phyloP scores from a whole-genome alignment of 1,140 invertebrate species.

The Meteorus sp. region DNA sequence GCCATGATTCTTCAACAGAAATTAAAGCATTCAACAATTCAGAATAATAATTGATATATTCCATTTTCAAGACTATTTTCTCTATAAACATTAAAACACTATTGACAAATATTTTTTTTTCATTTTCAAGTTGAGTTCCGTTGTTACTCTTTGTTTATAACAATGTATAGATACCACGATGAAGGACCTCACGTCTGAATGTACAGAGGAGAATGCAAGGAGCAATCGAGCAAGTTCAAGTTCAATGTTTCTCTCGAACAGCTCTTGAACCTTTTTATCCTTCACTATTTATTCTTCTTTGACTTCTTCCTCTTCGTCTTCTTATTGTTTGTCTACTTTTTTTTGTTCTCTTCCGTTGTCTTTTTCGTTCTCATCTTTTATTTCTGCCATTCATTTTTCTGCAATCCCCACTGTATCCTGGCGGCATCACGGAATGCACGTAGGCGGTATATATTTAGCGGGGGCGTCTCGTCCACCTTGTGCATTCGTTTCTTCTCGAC shows the following conservation, averaged over 20 bases:
- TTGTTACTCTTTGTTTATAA: no score
- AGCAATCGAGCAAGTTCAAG: conserved; percentile 17
- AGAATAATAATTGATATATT: no score
- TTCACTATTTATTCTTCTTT: no score
- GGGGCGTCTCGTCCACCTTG: conserved; percentile 13
- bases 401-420: neutral
- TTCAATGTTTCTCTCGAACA: conserved; percentile 12
- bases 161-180: neutral
- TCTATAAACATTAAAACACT: no score
- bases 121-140: no score
- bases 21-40: no score
- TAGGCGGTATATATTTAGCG: conserved; percentile 17
- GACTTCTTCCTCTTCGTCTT: neutral
- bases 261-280: no score
- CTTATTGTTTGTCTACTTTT: neutral
- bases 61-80: no score
- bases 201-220: neutral
- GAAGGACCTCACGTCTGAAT: neutral
- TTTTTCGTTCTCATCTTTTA: neutral
- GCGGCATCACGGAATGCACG: conserved; percentile 4
- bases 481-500: no score
- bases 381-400: neutral
- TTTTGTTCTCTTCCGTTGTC: no score
- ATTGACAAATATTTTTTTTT: no score
- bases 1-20: no score